Evolutionary conservation across 2,113 vertebrate species (phyloP).

Genomic region (Callospermophilus lateralis): DNA sequence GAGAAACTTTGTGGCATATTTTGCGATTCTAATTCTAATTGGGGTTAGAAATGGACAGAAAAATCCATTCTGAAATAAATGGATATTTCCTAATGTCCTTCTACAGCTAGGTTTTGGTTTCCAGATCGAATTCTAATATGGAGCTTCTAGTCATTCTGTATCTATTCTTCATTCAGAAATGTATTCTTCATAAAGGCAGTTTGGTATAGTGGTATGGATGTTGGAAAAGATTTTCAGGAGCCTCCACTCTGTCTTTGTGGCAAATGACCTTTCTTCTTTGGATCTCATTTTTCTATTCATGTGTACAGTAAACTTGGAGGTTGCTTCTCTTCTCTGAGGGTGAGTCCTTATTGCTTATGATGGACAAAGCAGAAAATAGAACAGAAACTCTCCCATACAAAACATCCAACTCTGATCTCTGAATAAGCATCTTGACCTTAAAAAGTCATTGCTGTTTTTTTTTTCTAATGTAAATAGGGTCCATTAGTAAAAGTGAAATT

Average conservation of each 20-base stretch:
- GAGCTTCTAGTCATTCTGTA: slow-evolving; percentile 62
- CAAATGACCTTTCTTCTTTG: background rate
- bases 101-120: slow-evolving; percentile 47
- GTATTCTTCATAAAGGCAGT: slow-evolving; percentile 5
- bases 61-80: slow-evolving; percentile 43
- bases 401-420: slow-evolving; percentile 54
- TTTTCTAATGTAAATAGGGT: slow-evolving; percentile 80
- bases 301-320: background rate
- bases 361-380: slow-evolving; percentile 56
- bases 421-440: slow-evolving; percentile 67
- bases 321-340: background rate
- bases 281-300: slow-evolving; percentile 53
- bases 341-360: slow-evolving; percentile 22
- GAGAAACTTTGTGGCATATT: slow-evolving; percentile 34
- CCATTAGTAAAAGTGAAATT: slow-evolving; percentile 77
- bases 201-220: background rate
- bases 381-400: slow-evolving; percentile 36
- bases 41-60: slow-evolving; percentile 57
- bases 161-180: slow-evolving; percentile 47
- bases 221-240: background rate
- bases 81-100: slow-evolving; percentile 57
- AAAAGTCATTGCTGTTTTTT: slow-evolving; percentile 63
- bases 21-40: slow-evolving; percentile 42
- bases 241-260: background rate
- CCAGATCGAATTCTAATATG: slow-evolving; percentile 43